These are phyloP conservation scores for Falco rusticolus DNA, from an alignment of 2,797 vertebrate species.

Conservation along the genomic window DNA sequence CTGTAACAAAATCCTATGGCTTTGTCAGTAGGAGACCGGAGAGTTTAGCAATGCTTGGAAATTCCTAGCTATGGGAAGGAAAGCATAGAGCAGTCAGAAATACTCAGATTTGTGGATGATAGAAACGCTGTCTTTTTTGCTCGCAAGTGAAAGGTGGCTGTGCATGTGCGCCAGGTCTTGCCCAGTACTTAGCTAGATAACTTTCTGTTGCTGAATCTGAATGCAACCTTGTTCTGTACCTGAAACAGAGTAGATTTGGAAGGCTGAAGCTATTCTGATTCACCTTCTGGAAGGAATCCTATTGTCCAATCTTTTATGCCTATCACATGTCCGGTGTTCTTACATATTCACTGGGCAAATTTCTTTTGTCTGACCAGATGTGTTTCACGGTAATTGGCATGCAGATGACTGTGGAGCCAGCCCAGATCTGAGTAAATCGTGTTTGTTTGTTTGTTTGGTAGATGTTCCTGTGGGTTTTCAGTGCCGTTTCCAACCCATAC, in stretches of 20 bases:
- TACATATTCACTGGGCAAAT: background rate
- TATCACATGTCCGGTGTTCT: background rate
- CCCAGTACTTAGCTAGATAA: background rate
- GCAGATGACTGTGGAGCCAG: background rate
- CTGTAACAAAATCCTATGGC: background rate
- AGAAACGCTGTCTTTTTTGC: background rate
- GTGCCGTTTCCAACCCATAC: background rate
- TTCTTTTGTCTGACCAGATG: background rate
- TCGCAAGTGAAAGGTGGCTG: background rate
- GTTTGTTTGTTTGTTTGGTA: fast-evolving
- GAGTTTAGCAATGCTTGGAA: background rate
- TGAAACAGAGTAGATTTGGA: background rate
- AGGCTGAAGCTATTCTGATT: background rate
- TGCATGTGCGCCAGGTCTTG: background rate
- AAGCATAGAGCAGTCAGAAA: background rate
- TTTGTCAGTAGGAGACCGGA: background rate
- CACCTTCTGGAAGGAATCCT: background rate
- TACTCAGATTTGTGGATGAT: background rate
- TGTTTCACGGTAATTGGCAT: background rate
- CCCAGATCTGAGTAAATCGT: background rate
- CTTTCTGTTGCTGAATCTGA: background rate
- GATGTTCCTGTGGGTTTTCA: background rate
- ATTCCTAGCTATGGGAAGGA: background rate
- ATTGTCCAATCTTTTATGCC: background rate
- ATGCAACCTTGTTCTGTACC: background rate